These are phyloP conservation scores for Ramphastos sulfuratus DNA, from an alignment of 2,113 vertebrate species.

Conservation along the genomic window DNA sequence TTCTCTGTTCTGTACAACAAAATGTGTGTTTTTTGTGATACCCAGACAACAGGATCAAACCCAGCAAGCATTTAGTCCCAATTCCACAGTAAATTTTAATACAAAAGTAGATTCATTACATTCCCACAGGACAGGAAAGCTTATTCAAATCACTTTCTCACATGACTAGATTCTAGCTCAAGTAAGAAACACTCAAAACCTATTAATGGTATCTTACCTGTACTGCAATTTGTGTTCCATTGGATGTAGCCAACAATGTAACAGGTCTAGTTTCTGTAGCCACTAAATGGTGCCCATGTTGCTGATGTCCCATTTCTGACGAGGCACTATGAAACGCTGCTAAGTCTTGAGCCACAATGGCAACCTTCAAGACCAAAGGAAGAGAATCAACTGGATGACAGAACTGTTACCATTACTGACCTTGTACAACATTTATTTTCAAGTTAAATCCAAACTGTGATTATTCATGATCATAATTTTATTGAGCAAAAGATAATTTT, in stretches of 20 bases:
- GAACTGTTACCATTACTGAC: background rate
- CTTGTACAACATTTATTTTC: background rate
- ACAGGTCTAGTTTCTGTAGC: conserved; percentile 87
- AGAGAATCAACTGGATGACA: background rate
- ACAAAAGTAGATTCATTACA: background rate
- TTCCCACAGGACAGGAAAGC: background rate
- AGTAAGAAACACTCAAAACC: background rate
- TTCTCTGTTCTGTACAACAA: background rate
- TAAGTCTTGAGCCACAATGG: conserved; percentile 97
- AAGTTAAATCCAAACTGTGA: background rate
- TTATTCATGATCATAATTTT: background rate
- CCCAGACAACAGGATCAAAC: background rate
- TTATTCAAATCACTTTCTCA: background rate
- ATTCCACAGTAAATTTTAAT: background rate
- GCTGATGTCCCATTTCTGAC: conserved; percentile 87
- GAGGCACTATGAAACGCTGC: conserved; percentile 91
- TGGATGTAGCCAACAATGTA: conserved; percentile 95
- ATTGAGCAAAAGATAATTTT: background rate
- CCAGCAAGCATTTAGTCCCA: background rate
- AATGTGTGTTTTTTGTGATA: background rate
- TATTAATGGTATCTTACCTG: conserved; percentile 78
- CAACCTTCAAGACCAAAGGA: conserved; percentile 84
- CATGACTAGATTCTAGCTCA: background rate
- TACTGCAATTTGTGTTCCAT: conserved; percentile 98
- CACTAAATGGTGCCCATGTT: conserved; percentile 85